Percentiles rank a stretch among this genome's conserved stretches.
Conservation (phyloP, 2,888 invertebrate species). For the Morinoia aosen region DNA sequence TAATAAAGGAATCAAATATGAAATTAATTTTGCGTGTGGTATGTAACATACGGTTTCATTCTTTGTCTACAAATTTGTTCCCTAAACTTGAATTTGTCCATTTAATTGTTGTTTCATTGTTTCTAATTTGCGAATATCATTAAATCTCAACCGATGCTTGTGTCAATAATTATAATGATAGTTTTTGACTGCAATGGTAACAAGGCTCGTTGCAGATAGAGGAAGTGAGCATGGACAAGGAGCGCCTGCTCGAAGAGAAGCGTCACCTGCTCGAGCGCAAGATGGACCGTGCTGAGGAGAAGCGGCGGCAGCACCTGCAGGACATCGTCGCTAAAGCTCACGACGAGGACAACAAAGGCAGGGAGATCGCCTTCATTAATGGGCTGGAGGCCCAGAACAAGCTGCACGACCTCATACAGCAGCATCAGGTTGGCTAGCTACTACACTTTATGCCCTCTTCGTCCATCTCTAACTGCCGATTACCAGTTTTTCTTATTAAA, state of each 20-base stretch:
- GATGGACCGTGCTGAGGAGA: constrained; percentile 86
- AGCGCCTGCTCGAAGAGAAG: constrained; percentile 85
- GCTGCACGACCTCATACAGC: constrained; percentile 88
- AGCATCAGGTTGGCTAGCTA: constrained; percentile 79
- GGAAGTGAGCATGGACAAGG: constrained; percentile 82
- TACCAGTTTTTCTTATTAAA: background rate
- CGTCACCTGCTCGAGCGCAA: constrained; percentile 73
- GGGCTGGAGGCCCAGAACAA: constrained; percentile 95
- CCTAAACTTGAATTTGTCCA: no score
- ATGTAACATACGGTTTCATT: no score
- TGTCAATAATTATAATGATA: no score
- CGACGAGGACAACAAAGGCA: constrained; percentile 95
- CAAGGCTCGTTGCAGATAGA: constrained; percentile 71
- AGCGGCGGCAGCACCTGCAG: constrained; percentile 81
- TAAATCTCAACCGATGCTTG: no score
- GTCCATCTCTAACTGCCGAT: background rate
- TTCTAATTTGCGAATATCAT: no score
- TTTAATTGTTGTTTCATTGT: no score
- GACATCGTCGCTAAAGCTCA: constrained; percentile 92
- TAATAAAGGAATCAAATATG: no score
- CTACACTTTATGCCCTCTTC: constrained; percentile 71
- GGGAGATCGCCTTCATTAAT: constrained; percentile 98
- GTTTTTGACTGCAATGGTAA: no score
- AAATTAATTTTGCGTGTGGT: no score
- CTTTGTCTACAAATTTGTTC: no score